phyloP scores from a whole-genome alignment of 2,797 vertebrate species.

The Prunella strophiata region DNA sequence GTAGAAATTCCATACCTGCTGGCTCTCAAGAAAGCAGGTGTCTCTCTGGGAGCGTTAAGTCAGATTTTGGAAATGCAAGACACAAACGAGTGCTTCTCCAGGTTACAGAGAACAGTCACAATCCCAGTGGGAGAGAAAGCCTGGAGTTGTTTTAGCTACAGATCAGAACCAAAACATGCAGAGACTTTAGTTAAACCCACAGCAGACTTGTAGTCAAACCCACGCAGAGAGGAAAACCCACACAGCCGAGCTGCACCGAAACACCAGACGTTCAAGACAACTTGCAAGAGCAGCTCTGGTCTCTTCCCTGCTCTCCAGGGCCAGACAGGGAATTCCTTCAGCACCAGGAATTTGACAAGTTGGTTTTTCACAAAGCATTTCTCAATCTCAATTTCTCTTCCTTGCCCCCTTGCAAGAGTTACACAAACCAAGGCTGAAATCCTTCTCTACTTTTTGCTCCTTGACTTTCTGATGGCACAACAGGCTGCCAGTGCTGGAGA shows the following conservation, averaged over 20 bases:
- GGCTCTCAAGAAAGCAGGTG: not conserved
- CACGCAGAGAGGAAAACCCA: not conserved
- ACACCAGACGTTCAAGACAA: not conserved
- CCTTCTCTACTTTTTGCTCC: not conserved
- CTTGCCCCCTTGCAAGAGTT: accelerated
- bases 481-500: not conserved
- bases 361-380: not conserved
- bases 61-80: not conserved
- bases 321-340: not conserved
- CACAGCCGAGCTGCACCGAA: not conserved
- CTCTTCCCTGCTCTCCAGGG: not conserved
- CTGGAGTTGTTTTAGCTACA: not conserved
- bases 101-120: not conserved
- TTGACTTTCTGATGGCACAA: not conserved
- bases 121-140: not conserved
- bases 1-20: accelerated
- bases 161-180: not conserved
- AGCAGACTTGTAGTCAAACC: not conserved
- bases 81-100: not conserved
- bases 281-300: not conserved
- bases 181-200: constrained; percentile 36
- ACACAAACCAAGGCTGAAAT: not conserved
- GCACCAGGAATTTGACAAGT: not conserved
- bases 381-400: not conserved
- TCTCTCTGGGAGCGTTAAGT: accelerated